phyloP scores from a whole-genome alignment of 35 echinoderm and acorn worm genomes.

The Ophioderma brevispina region DNA sequence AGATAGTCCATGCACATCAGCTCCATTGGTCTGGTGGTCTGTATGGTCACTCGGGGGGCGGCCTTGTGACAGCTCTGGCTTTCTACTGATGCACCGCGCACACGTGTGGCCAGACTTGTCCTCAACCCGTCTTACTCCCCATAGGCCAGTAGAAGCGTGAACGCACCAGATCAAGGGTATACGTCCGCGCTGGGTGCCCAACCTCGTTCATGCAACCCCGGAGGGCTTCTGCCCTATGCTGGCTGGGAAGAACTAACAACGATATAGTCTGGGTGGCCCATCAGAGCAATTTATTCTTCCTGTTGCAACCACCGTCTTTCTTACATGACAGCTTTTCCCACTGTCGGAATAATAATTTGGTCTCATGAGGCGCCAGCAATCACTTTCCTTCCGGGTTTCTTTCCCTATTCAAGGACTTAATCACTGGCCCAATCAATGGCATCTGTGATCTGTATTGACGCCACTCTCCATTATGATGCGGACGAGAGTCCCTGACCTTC shows the following conservation, averaged over 20 bases:
- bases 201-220: constrained; percentile 8
- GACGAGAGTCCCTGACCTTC: background rate
- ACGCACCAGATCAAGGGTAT: constrained; percentile 24
- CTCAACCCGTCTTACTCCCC: background rate
- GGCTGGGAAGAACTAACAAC: constrained; percentile 20
- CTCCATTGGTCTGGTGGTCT: constrained; percentile 53
- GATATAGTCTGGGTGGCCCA: constrained; percentile 11
- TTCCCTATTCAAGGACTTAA: no score
- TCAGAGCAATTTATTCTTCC: background rate
- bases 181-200: background rate
- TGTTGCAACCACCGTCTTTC: constrained; percentile 19
- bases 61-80: constrained; percentile 12
- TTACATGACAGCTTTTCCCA: constrained; percentile 20
- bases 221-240: background rate
- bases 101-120: constrained; percentile 7
- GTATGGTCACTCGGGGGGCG: constrained; percentile 50
- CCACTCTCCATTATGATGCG: background rate
- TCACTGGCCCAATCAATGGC: background rate
- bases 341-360: constrained; percentile 38
- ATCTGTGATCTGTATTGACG: background rate
- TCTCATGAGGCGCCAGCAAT: background rate
- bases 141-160: constrained; percentile 31
- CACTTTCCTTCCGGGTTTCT: background rate
- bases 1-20: constrained; percentile 70
- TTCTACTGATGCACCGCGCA: constrained; percentile 52